Base-by-base conservation (phyloP, 2,113 vertebrate genomes). In the Oryzias celebensis region DNA sequence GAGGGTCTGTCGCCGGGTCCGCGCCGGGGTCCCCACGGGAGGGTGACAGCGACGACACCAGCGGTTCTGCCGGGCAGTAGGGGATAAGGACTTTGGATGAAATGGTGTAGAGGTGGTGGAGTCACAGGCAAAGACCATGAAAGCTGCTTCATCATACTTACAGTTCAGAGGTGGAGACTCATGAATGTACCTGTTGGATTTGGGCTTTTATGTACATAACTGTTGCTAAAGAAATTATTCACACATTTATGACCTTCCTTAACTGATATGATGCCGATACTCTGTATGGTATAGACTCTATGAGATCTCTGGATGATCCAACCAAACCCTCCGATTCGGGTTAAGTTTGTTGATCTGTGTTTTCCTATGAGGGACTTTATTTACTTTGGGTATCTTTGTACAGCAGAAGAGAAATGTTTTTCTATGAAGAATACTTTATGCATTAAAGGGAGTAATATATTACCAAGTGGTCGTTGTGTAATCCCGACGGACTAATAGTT, bases 31-130 rank as follows among this genome's bases (percentile, higher is more conserved):
- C 90, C 4, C 90, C 89, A 0, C 82, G 73, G 50, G 89, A 82
- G 4, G 75, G 55, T 0, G 87, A 92, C 2, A 93, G 92, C 2
- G 91, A 92, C 6, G 90, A 92, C 0, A 90, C 88, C 8, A 74
- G 62, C 0, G 90, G 78, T 1, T 92, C 91, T 0, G 65, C 65
- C 0, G 88, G 81, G 24, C 78, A 77, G 46, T 91, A 85, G 77
- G 63, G 14, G 26, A 28, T 28, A 28, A 28, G 26, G 0, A 1
- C 47, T 8, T 2, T 36, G 55, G 4, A 8, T 14, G 17, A 28
- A 14, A 45, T n/a, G 17, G 5, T 2, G 20, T 10, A n/a, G 4
- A 13, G 54, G 50, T 72, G 70, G 48, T 31, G 75, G 49, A 56
- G 50, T n/a, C n/a, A 31, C 22, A 5, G 46, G 53, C 45, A 58